A percentile compares a stretch with the other conserved stretches of the same genome.
Evolutionary conservation across 2,113 vertebrate species (phyloP).

Genomic region (Halcyon senegalensis): DNA sequence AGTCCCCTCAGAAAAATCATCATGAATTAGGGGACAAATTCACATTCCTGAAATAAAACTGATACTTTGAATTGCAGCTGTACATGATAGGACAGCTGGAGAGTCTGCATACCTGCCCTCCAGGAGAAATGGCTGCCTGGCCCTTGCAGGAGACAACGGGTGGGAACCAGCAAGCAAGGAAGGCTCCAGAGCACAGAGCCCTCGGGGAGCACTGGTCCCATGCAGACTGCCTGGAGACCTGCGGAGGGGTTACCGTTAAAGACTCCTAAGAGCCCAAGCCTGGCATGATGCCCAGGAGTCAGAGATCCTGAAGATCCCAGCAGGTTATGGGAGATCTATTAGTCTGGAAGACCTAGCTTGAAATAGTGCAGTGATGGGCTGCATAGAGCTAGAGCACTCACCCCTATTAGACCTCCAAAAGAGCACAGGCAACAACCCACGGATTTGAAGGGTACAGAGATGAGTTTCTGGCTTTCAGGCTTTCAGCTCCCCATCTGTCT

Average conservation of each 20-base stretch:
- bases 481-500: background rate
- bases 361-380: background rate
- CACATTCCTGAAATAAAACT: background rate
- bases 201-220: fast-evolving
- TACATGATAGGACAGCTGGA: background rate
- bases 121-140: background rate
- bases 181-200: background rate
- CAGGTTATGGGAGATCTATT: background rate
- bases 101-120: constrained; percentile 28
- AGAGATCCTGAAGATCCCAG: background rate
- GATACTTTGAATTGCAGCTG: background rate
- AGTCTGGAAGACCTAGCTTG: background rate
- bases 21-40: background rate
- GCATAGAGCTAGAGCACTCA: background rate
- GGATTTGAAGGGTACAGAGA: background rate
- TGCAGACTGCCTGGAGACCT: background rate
- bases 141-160: background rate
- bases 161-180: background rate
- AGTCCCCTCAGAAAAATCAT: background rate
- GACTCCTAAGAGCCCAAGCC: background rate
- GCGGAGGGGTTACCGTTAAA: background rate
- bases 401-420: background rate
- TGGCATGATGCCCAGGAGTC: background rate
- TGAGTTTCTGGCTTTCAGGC: background rate
- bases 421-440: background rate